Evolutionary conservation across 2,113 vertebrate genomes (phyloP).

Genomic region (Xyrauchen texanus): DNA sequence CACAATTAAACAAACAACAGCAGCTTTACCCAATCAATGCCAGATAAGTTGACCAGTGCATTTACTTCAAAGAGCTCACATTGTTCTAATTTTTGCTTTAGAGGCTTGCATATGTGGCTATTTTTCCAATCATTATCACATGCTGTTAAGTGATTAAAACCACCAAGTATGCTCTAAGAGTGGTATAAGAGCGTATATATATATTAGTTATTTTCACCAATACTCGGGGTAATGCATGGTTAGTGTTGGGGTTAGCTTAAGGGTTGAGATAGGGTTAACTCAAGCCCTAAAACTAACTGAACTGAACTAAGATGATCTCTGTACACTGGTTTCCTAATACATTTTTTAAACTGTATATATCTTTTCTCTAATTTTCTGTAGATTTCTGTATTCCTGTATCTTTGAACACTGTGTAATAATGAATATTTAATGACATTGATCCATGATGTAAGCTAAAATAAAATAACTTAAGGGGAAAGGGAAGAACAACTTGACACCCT

Average conservation of each 20-base stretch:
- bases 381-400: neutral
- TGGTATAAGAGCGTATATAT: too few relatives aligned
- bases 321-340: too few relatives aligned
- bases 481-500: neutral
- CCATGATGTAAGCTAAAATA: conserved; percentile 1
- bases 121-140: conserved; percentile 10
- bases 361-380: too few relatives aligned
- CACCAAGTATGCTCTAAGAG: too few relatives aligned
- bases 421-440: conserved; percentile 28
- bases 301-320: too few relatives aligned
- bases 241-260: too few relatives aligned
- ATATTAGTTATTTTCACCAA: too few relatives aligned
- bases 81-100: conserved; percentile 17
- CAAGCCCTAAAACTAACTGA: too few relatives aligned
- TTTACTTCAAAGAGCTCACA: conserved; percentile 43
- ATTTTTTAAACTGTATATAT: too few relatives aligned
- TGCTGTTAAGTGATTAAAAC: neutral
- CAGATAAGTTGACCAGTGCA: conserved; percentile 54
- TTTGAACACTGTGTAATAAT: neutral
- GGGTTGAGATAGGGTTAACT: too few relatives aligned
- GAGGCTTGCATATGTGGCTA: neutral
- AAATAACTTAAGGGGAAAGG: conserved; percentile 10
- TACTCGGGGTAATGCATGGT: too few relatives aligned
- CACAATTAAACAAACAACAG: conserved; percentile 57
- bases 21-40: conserved; percentile 52